Base-by-base conservation (phyloP, 2,888 invertebrate species). In the Volucella inanis region DNA sequence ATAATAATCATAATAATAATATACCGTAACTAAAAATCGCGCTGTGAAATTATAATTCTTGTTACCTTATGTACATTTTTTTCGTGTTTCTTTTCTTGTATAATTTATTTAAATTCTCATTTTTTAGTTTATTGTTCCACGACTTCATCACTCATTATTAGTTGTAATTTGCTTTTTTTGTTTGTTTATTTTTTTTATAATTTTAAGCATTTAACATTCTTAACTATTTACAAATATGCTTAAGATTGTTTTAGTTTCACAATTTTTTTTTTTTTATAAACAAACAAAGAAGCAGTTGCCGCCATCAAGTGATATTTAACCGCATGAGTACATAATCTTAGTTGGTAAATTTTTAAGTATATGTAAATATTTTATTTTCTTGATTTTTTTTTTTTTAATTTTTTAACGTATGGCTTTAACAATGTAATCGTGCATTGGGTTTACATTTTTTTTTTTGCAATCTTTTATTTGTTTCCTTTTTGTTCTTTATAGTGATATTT, bases 141-240 rank as follows among this genome's bases (percentile, higher is more conserved):
- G 64, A 75, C 57, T 54, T 84, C 62, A 78, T 50, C 78, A 55
- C 52, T 71, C 65, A 54, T 71, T 68, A 65, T 38, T 70, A 39
- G 62, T 68, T 78, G 71, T 72, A 18, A 45, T 57, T 14, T 14
- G 4, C 41, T 49, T 57, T 50, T 22, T 45, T 45, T 61, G 14
- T 54, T 14, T 71, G 39, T 61, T 64, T 57, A 39, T 62, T 43
- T 45, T 38, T 68, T 47, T 45, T 62, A 10, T 39, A 31, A 31
- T 57, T 65, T 65, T 61, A 81, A 85, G 85, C 85, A 85, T 71
- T 76, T 71, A 80, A 85, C 67, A 57, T 41, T 85, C 85, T 85
- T 65, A 81, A 77, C 81, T 85, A 85, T 85, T 67, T 85, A 85
- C 85, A 85, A 62, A 31, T 62, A 75, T 84, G 84, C 84, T 79